Evolutionary conservation across 2,113 vertebrate genomes (phyloP).

Genomic region (Gyps fulvus): DNA sequence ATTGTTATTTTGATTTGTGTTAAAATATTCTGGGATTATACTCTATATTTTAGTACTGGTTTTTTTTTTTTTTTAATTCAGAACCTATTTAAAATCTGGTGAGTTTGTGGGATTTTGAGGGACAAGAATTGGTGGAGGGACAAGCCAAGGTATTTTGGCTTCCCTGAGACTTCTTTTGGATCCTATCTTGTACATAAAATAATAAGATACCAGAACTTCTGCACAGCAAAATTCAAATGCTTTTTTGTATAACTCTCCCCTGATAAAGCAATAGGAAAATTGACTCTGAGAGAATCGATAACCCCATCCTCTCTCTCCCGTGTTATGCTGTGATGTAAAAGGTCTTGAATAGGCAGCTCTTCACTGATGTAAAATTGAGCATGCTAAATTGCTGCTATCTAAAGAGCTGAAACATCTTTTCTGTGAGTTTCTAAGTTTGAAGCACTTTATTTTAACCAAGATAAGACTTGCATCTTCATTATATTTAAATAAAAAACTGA

Average conservation of each 20-base stretch:
- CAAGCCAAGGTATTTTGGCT: neutral
- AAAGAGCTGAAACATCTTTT: neutral
- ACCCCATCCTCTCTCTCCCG: neutral
- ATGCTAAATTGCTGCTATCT: neutral
- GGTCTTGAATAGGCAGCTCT: neutral
- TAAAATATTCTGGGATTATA: neutral
- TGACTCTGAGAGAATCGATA: neutral
- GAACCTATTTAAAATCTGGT: neutral
- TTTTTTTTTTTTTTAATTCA: neutral
- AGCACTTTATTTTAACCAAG: neutral
- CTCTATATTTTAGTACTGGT: neutral
- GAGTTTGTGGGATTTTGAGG: neutral
- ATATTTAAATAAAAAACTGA: neutral
- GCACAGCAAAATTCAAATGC: neutral
- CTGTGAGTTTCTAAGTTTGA: neutral
- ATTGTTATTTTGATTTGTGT: neutral
- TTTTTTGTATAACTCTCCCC: neutral
- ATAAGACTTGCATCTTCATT: neutral
- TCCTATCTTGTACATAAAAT: fast-evolving
- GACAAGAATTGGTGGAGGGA: neutral
- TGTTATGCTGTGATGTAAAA: neutral
- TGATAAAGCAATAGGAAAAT: neutral
- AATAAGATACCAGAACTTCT: neutral
- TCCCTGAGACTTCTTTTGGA: neutral
- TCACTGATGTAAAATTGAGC: neutral